Evolutionary conservation across 1,140 invertebrate genomes (phyloP).

Genomic region (Drosophila arawakana): DNA sequence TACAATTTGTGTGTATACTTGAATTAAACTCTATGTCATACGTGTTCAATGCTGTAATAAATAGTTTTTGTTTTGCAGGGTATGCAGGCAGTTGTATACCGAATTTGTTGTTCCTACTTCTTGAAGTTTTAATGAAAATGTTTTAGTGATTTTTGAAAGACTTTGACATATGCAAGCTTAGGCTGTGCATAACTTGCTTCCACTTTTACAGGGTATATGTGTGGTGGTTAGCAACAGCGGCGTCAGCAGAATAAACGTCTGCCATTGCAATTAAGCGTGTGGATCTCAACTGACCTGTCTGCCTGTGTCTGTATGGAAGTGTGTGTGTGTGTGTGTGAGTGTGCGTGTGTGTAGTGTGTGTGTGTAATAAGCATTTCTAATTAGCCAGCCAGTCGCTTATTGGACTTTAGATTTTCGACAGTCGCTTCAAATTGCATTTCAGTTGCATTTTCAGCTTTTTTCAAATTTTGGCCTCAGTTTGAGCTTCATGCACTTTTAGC

Average conservation of each 20-base stretch:
- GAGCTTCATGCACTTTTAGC: not conserved
- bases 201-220: constrained; percentile 25
- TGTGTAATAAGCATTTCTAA: constrained; percentile 65
- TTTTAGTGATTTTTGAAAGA: not conserved
- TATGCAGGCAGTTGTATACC: not conserved
- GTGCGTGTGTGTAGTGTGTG: constrained; percentile 5
- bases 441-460: constrained; percentile 30
- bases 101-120: not conserved
- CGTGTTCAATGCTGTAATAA: not conserved
- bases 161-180: not conserved
- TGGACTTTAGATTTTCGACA: constrained; percentile 58
- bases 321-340: not conserved
- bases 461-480: not conserved
- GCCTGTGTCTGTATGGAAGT: not conserved
- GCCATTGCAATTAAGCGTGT: constrained; percentile 46
- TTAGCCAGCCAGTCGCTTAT: constrained; percentile 69
- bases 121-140: not conserved
- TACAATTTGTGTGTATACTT: not conserved
- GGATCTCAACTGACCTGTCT: constrained; percentile 19
- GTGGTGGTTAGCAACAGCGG: constrained; percentile 22
- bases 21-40: too few relatives aligned
- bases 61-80: not conserved
- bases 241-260: constrained; percentile 18
- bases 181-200: not conserved
- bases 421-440: constrained; percentile 39